These are phyloP conservation scores for Albula goreensis DNA, from an alignment of 2,113 vertebrate genomes.

Conservation along the genomic window DNA sequence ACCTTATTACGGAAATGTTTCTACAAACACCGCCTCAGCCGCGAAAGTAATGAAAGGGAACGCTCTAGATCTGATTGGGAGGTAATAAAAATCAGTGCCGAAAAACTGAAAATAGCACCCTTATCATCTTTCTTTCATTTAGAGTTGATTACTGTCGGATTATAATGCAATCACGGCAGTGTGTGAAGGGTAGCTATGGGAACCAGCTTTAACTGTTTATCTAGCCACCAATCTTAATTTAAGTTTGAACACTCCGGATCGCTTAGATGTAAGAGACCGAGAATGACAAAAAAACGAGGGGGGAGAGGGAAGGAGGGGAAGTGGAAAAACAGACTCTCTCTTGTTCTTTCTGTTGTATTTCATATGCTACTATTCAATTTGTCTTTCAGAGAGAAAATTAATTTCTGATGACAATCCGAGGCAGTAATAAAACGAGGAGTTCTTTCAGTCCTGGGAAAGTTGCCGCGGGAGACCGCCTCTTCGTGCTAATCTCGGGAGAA, in stretches of 20 bases:
- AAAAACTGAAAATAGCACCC: slow-evolving; percentile 92
- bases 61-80: slow-evolving; percentile 92
- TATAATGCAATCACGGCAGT: slow-evolving; percentile 99
- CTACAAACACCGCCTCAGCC: slow-evolving; percentile 80
- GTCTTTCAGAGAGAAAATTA: slow-evolving; percentile 98
- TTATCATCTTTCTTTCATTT: slow-evolving; percentile 99
- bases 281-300: slow-evolving; percentile 77
- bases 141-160: slow-evolving; percentile 99
- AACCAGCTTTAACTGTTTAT: slow-evolving; percentile 99
- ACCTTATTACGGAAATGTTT: slow-evolving; percentile 91
- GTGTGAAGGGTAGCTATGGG: slow-evolving; percentile 99
- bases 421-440: slow-evolving; percentile 85
- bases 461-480: slow-evolving; percentile 72
- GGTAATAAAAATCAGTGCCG: slow-evolving; percentile 95
- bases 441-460: slow-evolving; percentile 90
- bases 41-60: slow-evolving; percentile 86
- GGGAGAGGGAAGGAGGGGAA: slow-evolving; percentile 41
- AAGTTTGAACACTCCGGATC: slow-evolving; percentile 99
- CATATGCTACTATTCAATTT: slow-evolving; percentile 94
- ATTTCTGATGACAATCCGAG: slow-evolving; percentile 98
- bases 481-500: slow-evolving; percentile 72
- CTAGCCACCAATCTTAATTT: slow-evolving; percentile 99
- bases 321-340: slow-evolving; percentile 89
- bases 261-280: slow-evolving; percentile 98
- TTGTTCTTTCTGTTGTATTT: slow-evolving; percentile 97